Evolutionary conservation across 2,113 vertebrate species (phyloP), one percentile per base, ranked within the genome.

Genomic region (Leucoraja erinaceus): DNA sequence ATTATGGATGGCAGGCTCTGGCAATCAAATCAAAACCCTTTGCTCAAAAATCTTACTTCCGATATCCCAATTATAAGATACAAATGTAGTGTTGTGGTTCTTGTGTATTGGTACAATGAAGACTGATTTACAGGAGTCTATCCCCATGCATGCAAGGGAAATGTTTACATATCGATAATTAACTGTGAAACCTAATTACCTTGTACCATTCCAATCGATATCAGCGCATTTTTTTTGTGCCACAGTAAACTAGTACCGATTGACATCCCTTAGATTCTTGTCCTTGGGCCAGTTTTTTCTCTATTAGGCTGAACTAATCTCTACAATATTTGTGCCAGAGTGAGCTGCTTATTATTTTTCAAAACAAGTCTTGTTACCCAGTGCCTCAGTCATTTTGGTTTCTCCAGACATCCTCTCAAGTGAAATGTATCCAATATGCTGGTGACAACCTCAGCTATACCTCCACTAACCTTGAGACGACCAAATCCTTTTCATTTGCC

Each of bases 381-480:
- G 66, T 72, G n/a, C 66, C 66, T 28, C 33, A 72, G 38, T 66
- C 11, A 0, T 9, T 12, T 38, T 70, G 22, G 88, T 70, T 70
- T 31, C 66, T 70, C 38, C 63, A 9, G 66, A 72, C 33, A 91
- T 38, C 88, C 88, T 38, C 31, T 47, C 33, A 70, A 91, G 31
- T 91, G 88, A 91, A 70, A 91, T 91, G 31, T 72, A 18, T 66
- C 68, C 88, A 88, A 91, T 91, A 18, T 91, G n/a, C 66, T 47
- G 22, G 33, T 47, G 18, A 47, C 8, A 22, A 47, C 22, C 88
- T 70, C 66, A 47, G 3, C 33, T 70, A 11, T 91, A 20, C 66
- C 72, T 4, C 66, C 63, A 22, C 31, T 91, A 91, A 91, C 33
- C 33, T 91, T 91, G 88, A 70, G 18, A 38, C 25, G 20, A 72